Conservation (phyloP, 1,140 invertebrate species). For the Trachymyrmex septentrionalis region DNA sequence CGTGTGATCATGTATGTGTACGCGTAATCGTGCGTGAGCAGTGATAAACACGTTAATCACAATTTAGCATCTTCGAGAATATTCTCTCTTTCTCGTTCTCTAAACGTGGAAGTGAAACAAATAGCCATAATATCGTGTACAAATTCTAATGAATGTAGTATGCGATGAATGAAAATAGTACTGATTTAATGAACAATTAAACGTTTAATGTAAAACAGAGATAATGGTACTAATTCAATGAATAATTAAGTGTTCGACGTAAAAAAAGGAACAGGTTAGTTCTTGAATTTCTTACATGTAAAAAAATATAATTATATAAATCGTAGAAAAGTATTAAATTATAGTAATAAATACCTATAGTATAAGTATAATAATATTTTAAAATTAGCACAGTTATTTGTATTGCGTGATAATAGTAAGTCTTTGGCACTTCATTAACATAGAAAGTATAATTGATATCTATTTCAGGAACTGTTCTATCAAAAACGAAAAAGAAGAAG, state of each 20-base stretch:
- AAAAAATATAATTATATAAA: neutral
- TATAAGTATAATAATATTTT: no score
- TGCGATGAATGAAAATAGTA: neutral
- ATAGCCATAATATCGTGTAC: neutral
- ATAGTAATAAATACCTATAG: no score
- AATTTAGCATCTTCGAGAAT: neutral
- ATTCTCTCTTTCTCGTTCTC: neutral
- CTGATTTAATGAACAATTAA: neutral
- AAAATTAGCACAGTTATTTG: no score
- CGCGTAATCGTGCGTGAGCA: neutral
- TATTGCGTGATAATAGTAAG: neutral
- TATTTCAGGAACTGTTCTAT: neutral
- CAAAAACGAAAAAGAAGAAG: neutral
- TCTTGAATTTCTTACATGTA: neutral
- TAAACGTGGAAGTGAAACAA: neutral
- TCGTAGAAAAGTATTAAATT: neutral
- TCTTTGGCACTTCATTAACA: neutral
- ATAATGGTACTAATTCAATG: no score
- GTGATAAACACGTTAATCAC: neutral
- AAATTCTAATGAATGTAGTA: neutral
- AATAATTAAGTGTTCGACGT: neutral
- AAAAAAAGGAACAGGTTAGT: slow-evolving; percentile 20
- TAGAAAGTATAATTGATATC: neutral
- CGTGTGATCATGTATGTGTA: neutral
- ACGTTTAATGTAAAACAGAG: no score